Evolutionary conservation across 2,113 vertebrate genomes (phyloP), one percentile per base, ranked within the genome.

Genomic region (Rana temporaria): DNA sequence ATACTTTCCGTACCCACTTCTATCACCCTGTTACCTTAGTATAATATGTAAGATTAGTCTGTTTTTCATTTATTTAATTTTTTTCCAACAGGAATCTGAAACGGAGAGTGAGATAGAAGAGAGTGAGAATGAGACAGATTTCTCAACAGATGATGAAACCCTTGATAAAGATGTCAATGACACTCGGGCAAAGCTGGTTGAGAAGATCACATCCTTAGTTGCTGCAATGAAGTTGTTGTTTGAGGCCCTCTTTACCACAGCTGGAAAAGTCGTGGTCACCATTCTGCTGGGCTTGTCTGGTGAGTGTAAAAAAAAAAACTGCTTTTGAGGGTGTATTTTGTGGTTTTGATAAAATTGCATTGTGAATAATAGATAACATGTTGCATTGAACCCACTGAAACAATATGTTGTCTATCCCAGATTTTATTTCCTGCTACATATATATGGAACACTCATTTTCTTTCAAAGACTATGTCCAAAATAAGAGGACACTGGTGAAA

Each of bases 231-330:
- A 88, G 65, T 79, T 91, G 38, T 76, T 93, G 24, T 32, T 93
- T 34, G 92, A 92, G 7, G 82, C 90, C 14, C 79, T 93, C 60
- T 88, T 93, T 85, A 92, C 90, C 62, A 87, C 89, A 1, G 89
- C 90, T 2, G 91, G 91, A n/a, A 95, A 94, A 85, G 89, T 93
- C 26, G 89, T 95, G 84, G 90, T 93, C 15, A 90, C 93, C 2
- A 57, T 96, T 3, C 90, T 95, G 14, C 88, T 95, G 78, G 92
- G 94, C 0, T 60, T 95, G 17, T 92, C 94, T 93, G 95, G 96
- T 95, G 92, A 16, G 3, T 48, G 9, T 48, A n/a, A n/a, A n/a
- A n/a, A n/a, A 42, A 1, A 8, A 42, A 42, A 34, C 32, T 34
- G 3, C 32, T 34, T 34, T 34, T 34, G 32, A 34, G 32, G 32